phyloP scores from a whole-genome alignment of 2,113 vertebrate genomes.

The Prochilodus magdalenae region DNA sequence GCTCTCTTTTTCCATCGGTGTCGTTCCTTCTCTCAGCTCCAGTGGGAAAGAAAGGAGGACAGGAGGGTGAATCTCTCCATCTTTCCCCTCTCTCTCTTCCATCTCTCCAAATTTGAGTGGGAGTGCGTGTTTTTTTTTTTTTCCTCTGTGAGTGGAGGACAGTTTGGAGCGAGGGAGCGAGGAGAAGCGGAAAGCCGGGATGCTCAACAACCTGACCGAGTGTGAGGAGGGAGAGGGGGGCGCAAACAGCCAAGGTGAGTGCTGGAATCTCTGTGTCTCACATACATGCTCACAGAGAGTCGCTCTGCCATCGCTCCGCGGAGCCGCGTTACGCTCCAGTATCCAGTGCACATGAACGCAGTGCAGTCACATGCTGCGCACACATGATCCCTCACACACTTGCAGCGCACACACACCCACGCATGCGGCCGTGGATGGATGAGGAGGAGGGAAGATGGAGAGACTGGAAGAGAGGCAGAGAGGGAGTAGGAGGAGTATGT shows the following conservation, averaged over 20 bases:
- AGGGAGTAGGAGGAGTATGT: constrained; percentile 35
- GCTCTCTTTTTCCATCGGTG: constrained; percentile 60
- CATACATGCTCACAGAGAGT: constrained; percentile 13
- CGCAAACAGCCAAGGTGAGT: constrained; percentile 91
- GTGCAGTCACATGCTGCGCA: not conserved
- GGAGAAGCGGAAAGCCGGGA: constrained; percentile 72
- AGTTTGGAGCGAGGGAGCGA: constrained; percentile 49
- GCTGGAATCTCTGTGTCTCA: constrained; percentile 72
- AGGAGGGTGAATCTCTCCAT: constrained; percentile 66
- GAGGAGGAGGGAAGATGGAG: constrained; percentile 15
- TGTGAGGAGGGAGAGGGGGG: constrained; percentile 94
- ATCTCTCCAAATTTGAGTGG: constrained; percentile 35
- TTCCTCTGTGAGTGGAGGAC: constrained; percentile 21
- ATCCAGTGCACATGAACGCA: not conserved
- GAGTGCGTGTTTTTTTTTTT: constrained; percentile 20
- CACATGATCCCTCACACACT: constrained; percentile 18
- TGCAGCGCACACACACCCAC: not conserved
- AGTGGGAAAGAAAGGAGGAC: constrained; percentile 64
- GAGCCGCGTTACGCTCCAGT: not conserved
- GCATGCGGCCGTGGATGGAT: not conserved
- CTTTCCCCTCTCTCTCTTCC: constrained; percentile 60
- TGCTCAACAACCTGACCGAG: constrained; percentile 97
- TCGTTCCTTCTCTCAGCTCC: constrained; percentile 65
- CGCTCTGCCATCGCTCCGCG: no score
- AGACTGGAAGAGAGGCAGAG: constrained; percentile 32